A percentile compares a stretch with the other conserved stretches of the same genome.
phyloP scores from a whole-genome alignment of 2,113 vertebrate species.

The Ardeotis arabs region DNA sequence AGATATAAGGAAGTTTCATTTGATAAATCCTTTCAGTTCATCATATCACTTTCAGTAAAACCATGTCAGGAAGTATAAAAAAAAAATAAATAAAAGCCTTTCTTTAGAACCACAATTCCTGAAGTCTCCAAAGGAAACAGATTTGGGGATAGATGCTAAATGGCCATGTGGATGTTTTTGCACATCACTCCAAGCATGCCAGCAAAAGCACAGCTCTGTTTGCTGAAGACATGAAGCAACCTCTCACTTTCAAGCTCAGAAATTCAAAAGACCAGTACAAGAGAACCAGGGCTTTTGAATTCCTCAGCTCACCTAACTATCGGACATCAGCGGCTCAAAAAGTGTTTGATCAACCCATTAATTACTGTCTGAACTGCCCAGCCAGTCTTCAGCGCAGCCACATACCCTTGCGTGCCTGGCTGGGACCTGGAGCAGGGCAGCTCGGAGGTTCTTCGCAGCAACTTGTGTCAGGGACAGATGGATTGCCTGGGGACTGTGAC shows the following conservation, averaged over 20 bases:
- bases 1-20: neutral
- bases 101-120: neutral
- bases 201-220: neutral
- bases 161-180: neutral
- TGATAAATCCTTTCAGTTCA: neutral
- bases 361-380: too few relatives aligned
- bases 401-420: rapidly evolving
- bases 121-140: neutral
- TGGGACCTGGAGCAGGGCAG: neutral
- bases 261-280: neutral
- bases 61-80: neutral
- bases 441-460: neutral
- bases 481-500: neutral
- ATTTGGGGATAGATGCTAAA: neutral
- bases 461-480: neutral
- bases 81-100: too few relatives aligned
- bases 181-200: neutral
- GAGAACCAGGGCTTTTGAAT: neutral
- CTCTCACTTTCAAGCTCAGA: neutral
- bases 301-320: too few relatives aligned
- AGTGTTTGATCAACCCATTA: too few relatives aligned
- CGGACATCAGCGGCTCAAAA: neutral
- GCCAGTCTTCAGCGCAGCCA: neutral
- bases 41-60: neutral
- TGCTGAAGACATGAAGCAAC: neutral